Evolutionary conservation across 2,888 invertebrate genomes (phyloP).

Genomic region (Platycnemis pennipes): DNA sequence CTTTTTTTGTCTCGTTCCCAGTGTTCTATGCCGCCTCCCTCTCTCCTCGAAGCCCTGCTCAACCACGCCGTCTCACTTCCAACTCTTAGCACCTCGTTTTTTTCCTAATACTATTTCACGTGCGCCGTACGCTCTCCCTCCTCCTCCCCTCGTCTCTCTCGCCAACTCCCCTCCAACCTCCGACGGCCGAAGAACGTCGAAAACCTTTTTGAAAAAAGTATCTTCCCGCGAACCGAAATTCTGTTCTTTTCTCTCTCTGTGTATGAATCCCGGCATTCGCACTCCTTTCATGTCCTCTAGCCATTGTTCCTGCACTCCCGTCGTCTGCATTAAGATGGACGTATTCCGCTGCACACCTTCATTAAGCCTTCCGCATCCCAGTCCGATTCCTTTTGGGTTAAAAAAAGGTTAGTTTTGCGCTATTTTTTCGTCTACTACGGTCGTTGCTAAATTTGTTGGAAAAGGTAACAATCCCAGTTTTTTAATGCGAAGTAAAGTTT

Average conservation of each 20-base stretch:
- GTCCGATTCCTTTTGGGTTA: neutral
- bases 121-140: neutral
- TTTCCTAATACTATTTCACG: neutral
- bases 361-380: neutral
- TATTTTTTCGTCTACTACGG: neutral
- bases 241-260: neutral
- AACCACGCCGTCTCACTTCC: neutral
- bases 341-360: neutral
- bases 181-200: slow-evolving; percentile 14
- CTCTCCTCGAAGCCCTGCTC: neutral
- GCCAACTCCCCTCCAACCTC: no score
- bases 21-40: neutral
- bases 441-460: neutral
- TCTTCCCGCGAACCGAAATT: neutral
- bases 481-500: neutral
- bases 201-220: slow-evolving; percentile 25
- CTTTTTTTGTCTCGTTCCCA: neutral
- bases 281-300: neutral
- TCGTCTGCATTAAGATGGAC: slow-evolving; percentile 2
- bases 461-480: neutral
- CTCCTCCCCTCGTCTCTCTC: neutral
- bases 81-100: neutral
- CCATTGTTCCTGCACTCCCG: neutral
- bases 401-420: neutral
- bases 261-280: neutral